These are phyloP conservation scores for Sialia sialis DNA, from an alignment of 2,113 vertebrate genomes.

Conservation along the genomic window DNA sequence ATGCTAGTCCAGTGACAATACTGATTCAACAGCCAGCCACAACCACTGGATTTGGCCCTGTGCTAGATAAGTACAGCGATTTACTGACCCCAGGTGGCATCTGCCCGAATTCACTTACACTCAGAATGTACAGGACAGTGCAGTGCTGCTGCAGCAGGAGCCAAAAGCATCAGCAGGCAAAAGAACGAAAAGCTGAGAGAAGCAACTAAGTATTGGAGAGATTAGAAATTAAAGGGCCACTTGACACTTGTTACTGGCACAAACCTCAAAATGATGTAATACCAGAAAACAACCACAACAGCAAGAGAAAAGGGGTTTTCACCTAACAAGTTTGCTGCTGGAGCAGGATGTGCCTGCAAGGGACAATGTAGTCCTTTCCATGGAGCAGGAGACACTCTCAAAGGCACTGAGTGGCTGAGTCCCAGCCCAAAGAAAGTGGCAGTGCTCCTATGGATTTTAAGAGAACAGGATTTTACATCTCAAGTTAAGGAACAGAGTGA, in stretches of 20 bases:
- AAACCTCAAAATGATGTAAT: neutral
- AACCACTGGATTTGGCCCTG: neutral
- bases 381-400: neutral
- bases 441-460: neutral
- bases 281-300: neutral
- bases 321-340: neutral
- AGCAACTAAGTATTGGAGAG: neutral
- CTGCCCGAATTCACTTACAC: fast-evolving
- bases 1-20: neutral
- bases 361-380: neutral
- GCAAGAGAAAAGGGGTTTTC: neutral
- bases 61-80: neutral
- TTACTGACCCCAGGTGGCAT: neutral
- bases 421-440: neutral
- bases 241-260: neutral
- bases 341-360: neutral
- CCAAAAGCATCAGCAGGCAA: neutral
- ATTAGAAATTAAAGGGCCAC: neutral
- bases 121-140: neutral
- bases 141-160: neutral
- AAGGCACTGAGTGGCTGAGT: neutral
- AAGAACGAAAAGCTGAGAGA: neutral
- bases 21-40: neutral
- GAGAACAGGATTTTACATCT: neutral
- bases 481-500: neutral